Percentiles rank a stretch among this genome's conserved stretches.
These are phyloP conservation scores for Cheilosia pagana DNA, from an alignment of 2,888 invertebrate genomes.

Conservation along the genomic window DNA sequence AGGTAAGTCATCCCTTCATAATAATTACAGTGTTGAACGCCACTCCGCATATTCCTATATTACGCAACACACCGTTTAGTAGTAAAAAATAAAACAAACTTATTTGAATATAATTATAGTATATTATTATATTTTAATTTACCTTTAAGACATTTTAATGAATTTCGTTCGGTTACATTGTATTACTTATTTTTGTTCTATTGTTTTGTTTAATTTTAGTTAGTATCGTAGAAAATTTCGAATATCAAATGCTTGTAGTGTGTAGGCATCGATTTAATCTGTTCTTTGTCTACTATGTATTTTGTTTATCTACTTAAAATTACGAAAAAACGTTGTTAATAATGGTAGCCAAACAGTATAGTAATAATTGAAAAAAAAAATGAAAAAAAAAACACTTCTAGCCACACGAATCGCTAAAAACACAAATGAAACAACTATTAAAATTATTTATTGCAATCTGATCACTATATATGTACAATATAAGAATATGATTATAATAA, in stretches of 20 bases:
- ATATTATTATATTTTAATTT: constrained; percentile 34
- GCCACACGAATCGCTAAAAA: constrained; percentile 21
- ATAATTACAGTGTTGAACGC: no score
- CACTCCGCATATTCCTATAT: no score
- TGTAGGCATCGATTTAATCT: constrained; percentile 37
- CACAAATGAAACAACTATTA: constrained; percentile 38
- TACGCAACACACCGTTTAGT: neutral
- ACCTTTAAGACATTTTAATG: constrained; percentile 42
- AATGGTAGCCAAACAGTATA: constrained; percentile 23
- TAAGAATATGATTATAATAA: constrained; percentile 54
- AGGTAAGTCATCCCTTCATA: no score
- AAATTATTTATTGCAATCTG: constrained; percentile 69
- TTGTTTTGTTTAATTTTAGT: constrained; percentile 6
- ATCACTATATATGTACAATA: constrained; percentile 68
- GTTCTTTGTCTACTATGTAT: constrained; percentile 20
- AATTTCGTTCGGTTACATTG: constrained; percentile 43
- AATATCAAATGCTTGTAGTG: constrained; percentile 64
- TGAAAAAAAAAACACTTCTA: constrained; percentile 3
- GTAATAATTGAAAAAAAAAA: neutral
- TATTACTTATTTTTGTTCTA: constrained; percentile 14
- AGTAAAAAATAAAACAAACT: neutral
- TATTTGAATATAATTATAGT: neutral
- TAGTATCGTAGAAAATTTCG: constrained; percentile 59
- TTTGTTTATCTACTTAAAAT: constrained; percentile 47
- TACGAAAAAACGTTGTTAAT: constrained; percentile 3